These are phyloP conservation scores for Burhinus bistriatus DNA, from an alignment of 2,113 vertebrate genomes.

Conservation along the genomic window DNA sequence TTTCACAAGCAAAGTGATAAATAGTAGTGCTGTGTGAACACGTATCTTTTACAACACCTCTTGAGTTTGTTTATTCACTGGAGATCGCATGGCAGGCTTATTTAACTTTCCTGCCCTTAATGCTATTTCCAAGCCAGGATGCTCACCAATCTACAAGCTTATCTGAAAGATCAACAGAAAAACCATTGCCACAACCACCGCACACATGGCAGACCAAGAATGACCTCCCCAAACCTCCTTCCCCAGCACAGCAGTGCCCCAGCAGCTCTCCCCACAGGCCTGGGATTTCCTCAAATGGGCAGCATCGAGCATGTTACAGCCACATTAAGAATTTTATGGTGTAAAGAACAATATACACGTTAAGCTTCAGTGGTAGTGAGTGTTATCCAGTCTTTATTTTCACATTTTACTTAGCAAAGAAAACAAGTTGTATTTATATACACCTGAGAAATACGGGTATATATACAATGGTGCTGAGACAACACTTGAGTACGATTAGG, in stretches of 20 bases:
- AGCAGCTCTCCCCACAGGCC: neutral
- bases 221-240: neutral
- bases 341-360: neutral
- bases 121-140: neutral
- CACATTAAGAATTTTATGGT: neutral
- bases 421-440: neutral
- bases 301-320: accelerated
- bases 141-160: neutral
- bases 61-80: neutral
- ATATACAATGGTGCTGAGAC: neutral
- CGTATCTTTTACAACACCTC: neutral
- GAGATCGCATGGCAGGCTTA: neutral
- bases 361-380: neutral
- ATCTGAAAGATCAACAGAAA: neutral
- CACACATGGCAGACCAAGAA: neutral
- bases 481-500: neutral
- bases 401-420: neutral
- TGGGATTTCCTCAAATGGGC: neutral
- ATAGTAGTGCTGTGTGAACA: neutral
- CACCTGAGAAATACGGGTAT: neutral
- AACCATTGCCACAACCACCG: neutral
- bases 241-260: neutral
- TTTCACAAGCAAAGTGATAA: neutral
- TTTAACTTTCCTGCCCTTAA: neutral
- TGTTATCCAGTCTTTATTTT: neutral